Conservation (phyloP, 2,888 invertebrate species). For the Phymatocera aterrima region DNA sequence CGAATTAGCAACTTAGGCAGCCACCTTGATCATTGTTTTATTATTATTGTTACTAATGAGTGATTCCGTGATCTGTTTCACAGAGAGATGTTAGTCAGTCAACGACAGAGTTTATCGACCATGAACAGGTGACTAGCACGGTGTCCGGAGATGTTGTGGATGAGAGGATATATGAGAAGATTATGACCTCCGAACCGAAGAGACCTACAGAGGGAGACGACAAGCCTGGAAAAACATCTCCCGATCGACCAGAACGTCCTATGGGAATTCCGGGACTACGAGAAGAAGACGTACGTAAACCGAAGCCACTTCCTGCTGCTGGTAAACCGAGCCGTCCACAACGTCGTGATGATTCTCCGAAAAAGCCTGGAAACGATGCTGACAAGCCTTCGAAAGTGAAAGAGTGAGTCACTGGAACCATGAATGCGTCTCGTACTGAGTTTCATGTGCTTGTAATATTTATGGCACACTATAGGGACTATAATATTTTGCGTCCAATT, state of each 20-base stretch:
- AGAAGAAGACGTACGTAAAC: conserved; percentile 63
- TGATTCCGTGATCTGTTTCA: conserved; percentile 44
- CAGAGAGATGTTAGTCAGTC: conserved; percentile 69
- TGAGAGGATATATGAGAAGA: conserved; percentile 61
- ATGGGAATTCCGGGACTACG: conserved; percentile 66
- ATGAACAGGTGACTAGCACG: conserved; percentile 68
- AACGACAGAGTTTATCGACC: conserved; percentile 64
- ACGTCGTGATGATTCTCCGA: conserved; percentile 58
- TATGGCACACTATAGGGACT: neutral
- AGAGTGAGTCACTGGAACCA: conserved; percentile 53
- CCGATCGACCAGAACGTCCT: conserved; percentile 64
- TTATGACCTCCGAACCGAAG: conserved; percentile 52
- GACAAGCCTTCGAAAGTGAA: conserved; percentile 50
- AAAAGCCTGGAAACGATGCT: conserved; percentile 48
- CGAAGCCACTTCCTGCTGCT: conserved; percentile 64
- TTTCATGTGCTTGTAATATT: neutral
- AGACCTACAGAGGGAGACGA: conserved; percentile 49
- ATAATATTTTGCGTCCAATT: neutral
- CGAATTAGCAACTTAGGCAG: neutral
- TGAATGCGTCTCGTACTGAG: neutral
- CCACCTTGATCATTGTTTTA: neutral
- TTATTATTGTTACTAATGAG: conserved; percentile 5
- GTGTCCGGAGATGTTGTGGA: conserved; percentile 68
- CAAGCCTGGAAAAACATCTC: conserved; percentile 50
- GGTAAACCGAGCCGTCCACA: conserved; percentile 66